Evolutionary conservation across 2,113 vertebrate species (phyloP).

Genomic region (Eulemur rufifrons): DNA sequence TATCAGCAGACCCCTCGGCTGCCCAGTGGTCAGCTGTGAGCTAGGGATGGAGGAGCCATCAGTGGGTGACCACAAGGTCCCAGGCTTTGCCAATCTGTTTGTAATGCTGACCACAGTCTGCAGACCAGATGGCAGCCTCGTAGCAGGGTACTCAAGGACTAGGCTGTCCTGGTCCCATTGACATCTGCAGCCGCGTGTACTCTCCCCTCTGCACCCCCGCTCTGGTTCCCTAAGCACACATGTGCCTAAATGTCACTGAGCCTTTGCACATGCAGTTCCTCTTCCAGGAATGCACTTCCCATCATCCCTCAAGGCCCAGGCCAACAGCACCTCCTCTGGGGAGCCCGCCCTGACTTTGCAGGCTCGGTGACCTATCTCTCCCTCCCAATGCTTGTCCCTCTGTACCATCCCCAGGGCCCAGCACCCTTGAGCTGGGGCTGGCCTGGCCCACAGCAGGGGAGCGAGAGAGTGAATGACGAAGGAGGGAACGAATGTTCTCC

Average conservation of each 20-base stretch:
- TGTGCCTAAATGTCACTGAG: accelerated
- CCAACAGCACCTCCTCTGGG: neutral
- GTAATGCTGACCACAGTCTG: accelerated
- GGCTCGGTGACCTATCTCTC: neutral
- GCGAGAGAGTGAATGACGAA: too few relatives aligned
- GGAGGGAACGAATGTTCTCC: accelerated
- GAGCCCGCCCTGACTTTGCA: neutral
- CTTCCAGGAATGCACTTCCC: neutral
- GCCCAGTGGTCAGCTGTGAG: neutral
- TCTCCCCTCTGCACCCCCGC: accelerated
- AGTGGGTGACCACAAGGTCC: neutral
- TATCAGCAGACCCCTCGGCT: too few relatives aligned
- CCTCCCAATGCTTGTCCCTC: neutral
- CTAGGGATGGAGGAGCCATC: neutral
- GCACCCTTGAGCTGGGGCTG: accelerated
- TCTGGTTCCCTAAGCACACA: accelerated
- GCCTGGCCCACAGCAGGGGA: neutral
- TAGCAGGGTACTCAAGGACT: neutral
- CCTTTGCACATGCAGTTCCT: neutral
- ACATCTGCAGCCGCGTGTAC: neutral
- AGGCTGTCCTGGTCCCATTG: accelerated
- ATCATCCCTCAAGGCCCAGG: neutral
- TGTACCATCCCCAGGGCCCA: accelerated
- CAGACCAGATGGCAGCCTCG: neutral
- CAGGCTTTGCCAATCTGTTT: neutral